Conservation (phyloP, 2,113 vertebrate genomes). For the Oceanites oceanicus region DNA sequence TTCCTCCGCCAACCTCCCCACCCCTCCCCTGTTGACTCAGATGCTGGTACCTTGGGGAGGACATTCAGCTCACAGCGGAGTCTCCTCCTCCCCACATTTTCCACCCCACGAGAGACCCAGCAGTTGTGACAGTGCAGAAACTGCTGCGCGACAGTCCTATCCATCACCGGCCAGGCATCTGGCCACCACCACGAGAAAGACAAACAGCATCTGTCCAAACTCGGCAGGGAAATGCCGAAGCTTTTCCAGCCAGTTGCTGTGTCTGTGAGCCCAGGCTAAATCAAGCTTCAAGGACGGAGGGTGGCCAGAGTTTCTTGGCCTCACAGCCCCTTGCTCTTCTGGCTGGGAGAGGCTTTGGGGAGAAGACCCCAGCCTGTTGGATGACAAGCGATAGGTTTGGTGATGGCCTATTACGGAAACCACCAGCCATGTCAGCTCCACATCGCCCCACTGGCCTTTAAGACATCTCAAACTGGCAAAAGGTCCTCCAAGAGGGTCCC, state of each 20-base stretch:
- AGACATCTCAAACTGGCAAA: background rate
- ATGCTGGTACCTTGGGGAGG: background rate
- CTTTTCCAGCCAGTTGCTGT: background rate
- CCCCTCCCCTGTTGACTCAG: background rate
- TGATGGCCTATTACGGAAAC: background rate
- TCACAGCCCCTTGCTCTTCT: background rate
- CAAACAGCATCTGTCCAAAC: background rate
- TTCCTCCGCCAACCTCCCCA: background rate
- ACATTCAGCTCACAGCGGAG: background rate
- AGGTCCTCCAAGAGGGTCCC: background rate
- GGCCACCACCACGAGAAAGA: background rate
- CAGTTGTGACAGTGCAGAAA: background rate
- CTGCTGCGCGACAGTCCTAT: background rate
- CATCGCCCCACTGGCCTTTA: background rate
- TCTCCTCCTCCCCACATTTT: background rate
- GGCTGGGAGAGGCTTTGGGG: background rate
- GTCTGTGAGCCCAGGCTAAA: background rate
- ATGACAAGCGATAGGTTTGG: background rate
- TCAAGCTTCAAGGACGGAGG: background rate
- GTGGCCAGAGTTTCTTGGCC: fast-evolving
- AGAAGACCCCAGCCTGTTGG: background rate
- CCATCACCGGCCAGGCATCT: background rate
- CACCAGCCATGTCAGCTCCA: background rate
- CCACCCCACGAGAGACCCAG: background rate
- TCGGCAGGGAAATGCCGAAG: background rate